phyloP scores from a whole-genome alignment of 2,888 invertebrate genomes.

The Xestia c-nigrum region DNA sequence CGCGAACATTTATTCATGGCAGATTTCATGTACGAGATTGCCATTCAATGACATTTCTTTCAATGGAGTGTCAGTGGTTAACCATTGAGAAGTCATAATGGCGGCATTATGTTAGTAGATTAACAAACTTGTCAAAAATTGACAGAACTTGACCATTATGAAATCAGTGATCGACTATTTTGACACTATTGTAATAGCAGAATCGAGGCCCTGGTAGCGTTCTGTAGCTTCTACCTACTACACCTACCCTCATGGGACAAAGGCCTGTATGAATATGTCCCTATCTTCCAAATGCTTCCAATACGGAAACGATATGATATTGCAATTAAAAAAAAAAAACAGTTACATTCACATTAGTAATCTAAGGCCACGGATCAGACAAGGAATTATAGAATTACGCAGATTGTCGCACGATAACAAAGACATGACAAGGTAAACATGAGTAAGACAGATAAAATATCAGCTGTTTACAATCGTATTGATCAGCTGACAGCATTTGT shows the following conservation, averaged over 20 bases:
- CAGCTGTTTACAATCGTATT: slow-evolving; percentile 21
- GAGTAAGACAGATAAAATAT: slow-evolving; percentile 11
- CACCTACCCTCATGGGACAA: too few relatives aligned
- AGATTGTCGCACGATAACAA: slow-evolving; percentile 32
- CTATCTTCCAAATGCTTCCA: not conserved
- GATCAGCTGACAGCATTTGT: slow-evolving; percentile 22
- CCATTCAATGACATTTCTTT: too few relatives aligned
- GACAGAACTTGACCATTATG: too few relatives aligned
- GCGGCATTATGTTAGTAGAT: too few relatives aligned
- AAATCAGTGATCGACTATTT: too few relatives aligned
- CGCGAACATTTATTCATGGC: too few relatives aligned
- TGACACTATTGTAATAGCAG: too few relatives aligned
- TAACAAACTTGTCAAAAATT: too few relatives aligned
- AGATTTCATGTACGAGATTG: too few relatives aligned
- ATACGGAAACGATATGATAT: slow-evolving; percentile 12
- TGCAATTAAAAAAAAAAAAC: not conserved
- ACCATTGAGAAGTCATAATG: too few relatives aligned
- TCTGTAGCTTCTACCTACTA: not conserved
- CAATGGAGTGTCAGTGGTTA: too few relatives aligned
- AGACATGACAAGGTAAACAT: slow-evolving; percentile 31
- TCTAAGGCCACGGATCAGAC: slow-evolving; percentile 19
- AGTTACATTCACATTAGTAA: slow-evolving; percentile 1
- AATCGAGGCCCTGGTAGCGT: too few relatives aligned
- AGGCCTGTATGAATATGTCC: not conserved
- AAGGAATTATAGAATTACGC: slow-evolving; percentile 26